phyloP scores from a whole-genome alignment of 30 jellyfish, hydroid and myxozoan genomes.

The Aurelia sp. region DNA sequence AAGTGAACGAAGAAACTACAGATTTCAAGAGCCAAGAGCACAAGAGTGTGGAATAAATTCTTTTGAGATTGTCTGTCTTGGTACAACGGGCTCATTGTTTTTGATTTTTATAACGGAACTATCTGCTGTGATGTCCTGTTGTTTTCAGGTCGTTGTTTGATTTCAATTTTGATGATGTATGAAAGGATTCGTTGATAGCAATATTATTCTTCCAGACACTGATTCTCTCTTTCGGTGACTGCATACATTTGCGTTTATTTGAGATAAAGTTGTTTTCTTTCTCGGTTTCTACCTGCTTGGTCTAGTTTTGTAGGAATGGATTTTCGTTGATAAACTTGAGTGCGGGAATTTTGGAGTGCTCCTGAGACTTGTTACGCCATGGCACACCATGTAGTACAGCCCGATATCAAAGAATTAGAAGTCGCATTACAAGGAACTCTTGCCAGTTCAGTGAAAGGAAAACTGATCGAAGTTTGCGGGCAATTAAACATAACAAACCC shows the following conservation, averaged over 20 bases:
- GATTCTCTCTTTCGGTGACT: background rate
- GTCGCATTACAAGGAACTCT: constrained; percentile 10
- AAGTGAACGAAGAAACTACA: constrained; percentile 7
- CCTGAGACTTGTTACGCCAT: background rate
- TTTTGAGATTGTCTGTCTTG: constrained; percentile 6
- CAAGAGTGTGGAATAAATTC: constrained; percentile 4
- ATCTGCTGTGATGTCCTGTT: background rate
- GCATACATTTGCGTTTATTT: background rate
- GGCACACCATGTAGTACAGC: constrained; percentile 2
- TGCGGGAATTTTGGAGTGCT: too few relatives aligned
- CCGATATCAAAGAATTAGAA: constrained; percentile 7
- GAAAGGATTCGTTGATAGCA: background rate
- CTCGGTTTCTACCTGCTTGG: background rate
- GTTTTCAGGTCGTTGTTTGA: background rate
- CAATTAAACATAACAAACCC: background rate
- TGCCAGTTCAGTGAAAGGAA: background rate
- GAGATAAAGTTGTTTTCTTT: constrained; percentile 17
- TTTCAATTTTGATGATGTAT: background rate
- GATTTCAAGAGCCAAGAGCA: background rate
- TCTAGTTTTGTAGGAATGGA: background rate
- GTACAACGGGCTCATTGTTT: background rate
- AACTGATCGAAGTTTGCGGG: background rate
- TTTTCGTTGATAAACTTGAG: too few relatives aligned
- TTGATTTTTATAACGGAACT: background rate
- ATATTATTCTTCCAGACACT: background rate